These are phyloP conservation scores for Tetramorium simillimum DNA, from an alignment of 1,140 invertebrate species.

Conservation along the genomic window DNA sequence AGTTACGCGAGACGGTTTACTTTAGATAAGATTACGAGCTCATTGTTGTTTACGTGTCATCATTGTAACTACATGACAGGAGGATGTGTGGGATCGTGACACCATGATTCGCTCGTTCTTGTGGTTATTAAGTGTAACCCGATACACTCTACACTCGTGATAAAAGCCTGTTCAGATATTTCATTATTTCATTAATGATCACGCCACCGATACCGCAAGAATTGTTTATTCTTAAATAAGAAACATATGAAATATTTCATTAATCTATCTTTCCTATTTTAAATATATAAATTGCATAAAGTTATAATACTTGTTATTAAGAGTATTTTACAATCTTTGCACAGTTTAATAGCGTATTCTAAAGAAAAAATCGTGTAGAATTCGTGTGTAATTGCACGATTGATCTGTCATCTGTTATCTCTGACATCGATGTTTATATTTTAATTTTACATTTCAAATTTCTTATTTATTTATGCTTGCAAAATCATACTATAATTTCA, in stretches of 20 bases:
- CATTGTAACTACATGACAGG: conserved; percentile 35
- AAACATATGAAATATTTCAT: background rate
- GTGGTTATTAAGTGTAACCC: conserved; percentile 34
- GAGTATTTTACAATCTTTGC: background rate
- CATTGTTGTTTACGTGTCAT: conserved; percentile 34
- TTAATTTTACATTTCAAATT: background rate
- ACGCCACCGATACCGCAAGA: background rate
- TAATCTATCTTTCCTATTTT: background rate
- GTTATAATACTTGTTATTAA: background rate
- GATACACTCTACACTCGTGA: conserved; percentile 16
- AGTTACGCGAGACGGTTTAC: conserved; percentile 17
- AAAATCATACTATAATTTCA: background rate
- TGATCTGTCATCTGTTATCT: too few relatives aligned
- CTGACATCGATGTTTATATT: too few relatives aligned
- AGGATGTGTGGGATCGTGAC: conserved; percentile 31
- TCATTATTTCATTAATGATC: background rate
- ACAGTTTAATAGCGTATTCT: background rate
- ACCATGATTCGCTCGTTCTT: conserved; percentile 29
- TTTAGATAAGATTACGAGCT: conserved; percentile 46
- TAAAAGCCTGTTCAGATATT: background rate
- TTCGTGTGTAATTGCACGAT: background rate
- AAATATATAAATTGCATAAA: background rate
- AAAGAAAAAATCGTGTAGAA: background rate
- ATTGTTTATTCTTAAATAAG: background rate
- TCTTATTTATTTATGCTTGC: background rate